A percentile compares a stretch with the other conserved stretches of the same genome.
Conservation (phyloP, 2,797 vertebrate genomes). For the Microctenopoma lineatum region DNA sequence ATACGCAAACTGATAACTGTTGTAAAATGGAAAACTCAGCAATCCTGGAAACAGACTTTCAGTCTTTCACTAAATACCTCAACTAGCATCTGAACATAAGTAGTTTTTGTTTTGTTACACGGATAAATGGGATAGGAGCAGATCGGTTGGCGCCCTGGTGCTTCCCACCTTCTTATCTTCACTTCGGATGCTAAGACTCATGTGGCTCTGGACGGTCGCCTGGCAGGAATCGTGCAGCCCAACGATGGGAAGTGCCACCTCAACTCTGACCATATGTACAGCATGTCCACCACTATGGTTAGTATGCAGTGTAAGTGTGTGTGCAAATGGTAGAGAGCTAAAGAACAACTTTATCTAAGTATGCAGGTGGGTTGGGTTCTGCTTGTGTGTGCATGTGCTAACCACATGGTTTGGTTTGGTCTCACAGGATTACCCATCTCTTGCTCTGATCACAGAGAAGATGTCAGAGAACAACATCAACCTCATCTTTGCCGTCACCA, state of each 20-base stretch:
- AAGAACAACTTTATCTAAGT: background rate
- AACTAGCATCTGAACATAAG: background rate
- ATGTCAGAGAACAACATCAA: conserved; percentile 98
- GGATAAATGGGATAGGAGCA: conserved; percentile 82
- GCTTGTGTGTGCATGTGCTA: conserved; percentile 11
- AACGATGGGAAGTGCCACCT: conserved; percentile 94
- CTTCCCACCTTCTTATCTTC: conserved; percentile 96
- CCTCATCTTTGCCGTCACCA: conserved; percentile 96
- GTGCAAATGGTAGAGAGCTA: background rate
- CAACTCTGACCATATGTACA: conserved; percentile 88
- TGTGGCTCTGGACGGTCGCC: conserved; percentile 93
- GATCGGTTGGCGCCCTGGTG: conserved; percentile 95
- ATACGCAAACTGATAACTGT: too few relatives aligned
- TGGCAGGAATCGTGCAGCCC: conserved; percentile 94
- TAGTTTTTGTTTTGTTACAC: background rate
- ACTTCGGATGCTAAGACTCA: conserved; percentile 98
- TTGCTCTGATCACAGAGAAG: conserved; percentile 96
- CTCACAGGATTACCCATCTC: conserved; percentile 94
- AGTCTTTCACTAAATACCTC: background rate
- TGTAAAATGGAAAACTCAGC: background rate
- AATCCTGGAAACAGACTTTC: too few relatives aligned
- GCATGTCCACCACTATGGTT: conserved; percentile 93
- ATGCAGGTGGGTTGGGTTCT: background rate
- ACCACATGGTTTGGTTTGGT: background rate
- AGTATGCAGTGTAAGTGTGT: conserved; percentile 41